Percentiles rank a stretch among this genome's conserved stretches.
Conservation (phyloP, 2,113 vertebrate species). For the Hemibagrus wyckioides region DNA sequence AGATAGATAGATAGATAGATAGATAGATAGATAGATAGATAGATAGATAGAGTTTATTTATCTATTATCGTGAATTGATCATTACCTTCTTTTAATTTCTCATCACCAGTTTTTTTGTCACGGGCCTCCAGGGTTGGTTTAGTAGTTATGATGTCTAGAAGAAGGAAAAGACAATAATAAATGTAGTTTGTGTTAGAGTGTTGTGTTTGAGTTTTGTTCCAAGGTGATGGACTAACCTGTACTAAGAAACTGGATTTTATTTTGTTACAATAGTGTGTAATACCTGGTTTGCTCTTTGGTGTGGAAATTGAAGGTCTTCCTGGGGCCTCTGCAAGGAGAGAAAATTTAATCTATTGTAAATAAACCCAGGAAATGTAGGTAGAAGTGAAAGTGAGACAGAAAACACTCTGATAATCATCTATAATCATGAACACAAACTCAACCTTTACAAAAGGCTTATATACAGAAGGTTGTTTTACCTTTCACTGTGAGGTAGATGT, state of each 20-base stretch:
- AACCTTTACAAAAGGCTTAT: too few species aligned
- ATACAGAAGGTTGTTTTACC: too few species aligned
- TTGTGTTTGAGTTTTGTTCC: neutral
- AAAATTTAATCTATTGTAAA: neutral
- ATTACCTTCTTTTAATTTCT: neutral
- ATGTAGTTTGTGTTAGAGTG: neutral
- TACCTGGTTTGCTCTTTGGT: neutral
- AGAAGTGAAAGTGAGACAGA: neutral
- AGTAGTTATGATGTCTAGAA: neutral
- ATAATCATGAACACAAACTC: neutral
- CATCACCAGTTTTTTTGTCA: fast-evolving
- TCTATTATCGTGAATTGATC: neutral
- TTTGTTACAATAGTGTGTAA: neutral
- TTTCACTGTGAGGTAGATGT: too few species aligned
- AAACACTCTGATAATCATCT: neutral
- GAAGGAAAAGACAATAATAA: neutral
- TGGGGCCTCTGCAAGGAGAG: neutral
- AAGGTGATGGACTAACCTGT: neutral
- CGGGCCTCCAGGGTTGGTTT: neutral
- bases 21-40: too few species aligned
- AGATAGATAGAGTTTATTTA: too few species aligned
- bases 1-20: too few species aligned
- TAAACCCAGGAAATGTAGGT: neutral
- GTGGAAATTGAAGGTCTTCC: neutral
- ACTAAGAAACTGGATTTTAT: neutral